These are phyloP conservation scores for Pseudolycoriella hygida DNA, from an alignment of 2,888 invertebrate species.

Conservation along the genomic window DNA sequence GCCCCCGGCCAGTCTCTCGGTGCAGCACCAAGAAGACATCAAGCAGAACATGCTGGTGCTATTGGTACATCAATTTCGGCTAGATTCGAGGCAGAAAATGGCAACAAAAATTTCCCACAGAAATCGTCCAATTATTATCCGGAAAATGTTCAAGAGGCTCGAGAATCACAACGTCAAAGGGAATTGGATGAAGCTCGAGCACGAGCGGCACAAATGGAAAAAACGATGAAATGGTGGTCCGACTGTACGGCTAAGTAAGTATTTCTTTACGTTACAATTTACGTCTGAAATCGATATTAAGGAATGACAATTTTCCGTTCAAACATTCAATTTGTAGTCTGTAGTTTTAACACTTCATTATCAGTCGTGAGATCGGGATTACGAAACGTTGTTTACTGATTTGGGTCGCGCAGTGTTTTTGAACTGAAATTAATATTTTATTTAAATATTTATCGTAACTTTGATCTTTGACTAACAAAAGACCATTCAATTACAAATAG, in stretches of 20 bases:
- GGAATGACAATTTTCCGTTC: too few relatives aligned
- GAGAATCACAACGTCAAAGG: constrained; percentile 31
- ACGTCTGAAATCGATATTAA: too few relatives aligned
- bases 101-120: background rate
- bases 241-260: constrained; percentile 76
- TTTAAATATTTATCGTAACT: too few relatives aligned
- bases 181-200: constrained; percentile 91
- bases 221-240: constrained; percentile 97
- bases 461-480: too few relatives aligned
- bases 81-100: constrained; percentile 15
- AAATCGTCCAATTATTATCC: background rate
- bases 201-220: constrained; percentile 94
- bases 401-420: too few relatives aligned
- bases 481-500: too few relatives aligned
- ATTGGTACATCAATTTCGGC: constrained; percentile 16
- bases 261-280: too few relatives aligned
- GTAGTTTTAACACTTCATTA: too few relatives aligned
- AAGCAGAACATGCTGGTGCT: constrained; percentile 7
- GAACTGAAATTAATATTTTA: too few relatives aligned
- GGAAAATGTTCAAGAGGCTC: background rate
- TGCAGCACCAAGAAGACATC: constrained; percentile 15
- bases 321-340: too few relatives aligned
- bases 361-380: too few relatives aligned
- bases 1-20: constrained; percentile 14
- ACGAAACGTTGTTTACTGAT: too few relatives aligned